Evolutionary conservation across 2,113 vertebrate species (phyloP).

Genomic region (Castor canadensis): DNA sequence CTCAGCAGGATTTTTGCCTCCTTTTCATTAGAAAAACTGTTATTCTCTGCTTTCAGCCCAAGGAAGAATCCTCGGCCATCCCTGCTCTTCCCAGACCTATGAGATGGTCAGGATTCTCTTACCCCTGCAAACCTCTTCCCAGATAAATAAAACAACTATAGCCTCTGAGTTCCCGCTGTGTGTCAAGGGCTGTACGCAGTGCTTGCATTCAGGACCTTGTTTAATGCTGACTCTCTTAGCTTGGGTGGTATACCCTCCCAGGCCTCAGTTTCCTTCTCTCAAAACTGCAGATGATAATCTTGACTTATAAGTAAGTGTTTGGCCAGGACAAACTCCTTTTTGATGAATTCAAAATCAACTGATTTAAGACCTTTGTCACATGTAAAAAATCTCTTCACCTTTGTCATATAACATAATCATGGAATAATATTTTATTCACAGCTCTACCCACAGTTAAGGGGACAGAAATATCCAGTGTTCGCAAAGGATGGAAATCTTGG

Average conservation of each 20-base stretch:
- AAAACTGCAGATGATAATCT: background rate
- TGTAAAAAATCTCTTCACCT: background rate
- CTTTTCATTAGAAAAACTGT: background rate
- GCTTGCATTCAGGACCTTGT: background rate
- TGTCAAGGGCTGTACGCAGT: accelerated
- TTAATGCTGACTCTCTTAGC: background rate
- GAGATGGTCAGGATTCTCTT: background rate
- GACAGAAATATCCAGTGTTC: background rate
- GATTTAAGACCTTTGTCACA: background rate
- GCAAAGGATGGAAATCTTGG: background rate
- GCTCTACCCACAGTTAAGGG: background rate
- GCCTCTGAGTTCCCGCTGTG: accelerated
- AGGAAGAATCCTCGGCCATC: background rate
- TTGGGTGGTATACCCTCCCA: background rate
- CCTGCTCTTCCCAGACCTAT: background rate
- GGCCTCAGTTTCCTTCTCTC: background rate
- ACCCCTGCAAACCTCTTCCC: background rate
- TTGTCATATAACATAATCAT: background rate
- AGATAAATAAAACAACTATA: background rate
- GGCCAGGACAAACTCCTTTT: background rate
- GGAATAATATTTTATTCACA: background rate
- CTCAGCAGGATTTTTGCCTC: background rate
- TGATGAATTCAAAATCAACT: background rate
- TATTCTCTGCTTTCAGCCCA: background rate
- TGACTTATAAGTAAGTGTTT: too few species aligned